Base-by-base conservation (phyloP, 2,797 vertebrate genomes). In the Gymnothorax javanicus region DNA sequence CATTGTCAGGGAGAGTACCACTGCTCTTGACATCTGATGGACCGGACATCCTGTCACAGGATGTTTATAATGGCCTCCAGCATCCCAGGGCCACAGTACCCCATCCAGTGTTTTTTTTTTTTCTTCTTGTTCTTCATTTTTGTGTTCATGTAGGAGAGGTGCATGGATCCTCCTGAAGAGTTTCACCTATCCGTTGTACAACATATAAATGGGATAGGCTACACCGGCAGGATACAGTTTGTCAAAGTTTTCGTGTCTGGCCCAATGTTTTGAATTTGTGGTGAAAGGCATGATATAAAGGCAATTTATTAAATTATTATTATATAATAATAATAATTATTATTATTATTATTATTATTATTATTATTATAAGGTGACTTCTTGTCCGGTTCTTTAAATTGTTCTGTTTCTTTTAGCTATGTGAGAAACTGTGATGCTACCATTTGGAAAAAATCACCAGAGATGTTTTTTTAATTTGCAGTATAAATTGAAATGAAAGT, bases 71-170 rank as follows among this genome's bases (percentile, higher is more conserved):
- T 87, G 88, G 91, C 89, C 94, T 94, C 95, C 94, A 94, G 93
- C 92, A 93, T 92, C 92, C 91, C 27, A 75, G 86, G 89, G 92
- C 92, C 92, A 91, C 84, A 88, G 92, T 95, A 93, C 93, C 92
- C 92, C 89, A 92, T 92, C 93, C 92, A 91, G 88, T 54, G 86
- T 13, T 82, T 57, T 60, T 15, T 15, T 62, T 20, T 62, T 0
- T 62, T 62, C 4, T 20, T 11, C 17, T 60, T 64, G 0, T 67
- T 25, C 1, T 67, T 67, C 23, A 7, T 67, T 43, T 12, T 57
- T 50, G 23, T 58, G 52, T 85, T 43, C 25, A 27, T 27, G 84
- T 12, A 11, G 62, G 23, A 75, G 13, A 15, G 13, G 20, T 23
- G 27, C 56, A 84, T 15, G n/a, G 54, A 57, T 25, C 89, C 88